Conservation (phyloP, 2,113 vertebrate genomes). For the Psammodynastes pulverulentus region DNA sequence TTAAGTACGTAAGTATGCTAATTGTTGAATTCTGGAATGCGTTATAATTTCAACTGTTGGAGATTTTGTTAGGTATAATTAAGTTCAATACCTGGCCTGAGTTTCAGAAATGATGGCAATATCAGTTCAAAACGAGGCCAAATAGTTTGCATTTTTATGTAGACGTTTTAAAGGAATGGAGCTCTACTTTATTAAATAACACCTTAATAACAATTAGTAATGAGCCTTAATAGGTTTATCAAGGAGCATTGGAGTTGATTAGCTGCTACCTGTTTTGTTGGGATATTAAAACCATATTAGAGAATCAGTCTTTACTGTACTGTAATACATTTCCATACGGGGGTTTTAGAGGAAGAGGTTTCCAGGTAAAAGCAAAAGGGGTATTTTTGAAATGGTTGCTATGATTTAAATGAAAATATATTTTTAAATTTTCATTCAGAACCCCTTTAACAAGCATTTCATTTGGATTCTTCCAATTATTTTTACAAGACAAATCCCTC, state of each 20-base stretch:
- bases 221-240: not conserved
- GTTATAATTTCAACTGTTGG: not conserved
- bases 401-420: conserved; percentile 1
- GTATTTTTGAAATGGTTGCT: not conserved
- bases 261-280: conserved; percentile 52
- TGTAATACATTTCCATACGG: not conserved
- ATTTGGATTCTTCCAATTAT: conserved; percentile 21
- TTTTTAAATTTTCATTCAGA: not conserved
- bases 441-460: not conserved
- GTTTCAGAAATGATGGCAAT: not conserved
- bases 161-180: not conserved
- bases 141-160: not conserved
- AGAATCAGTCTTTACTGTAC: conserved; percentile 4
- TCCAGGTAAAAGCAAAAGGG: conserved; percentile 26
- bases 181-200: not conserved
- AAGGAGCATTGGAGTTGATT: conserved; percentile 30
- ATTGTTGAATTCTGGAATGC: not conserved
- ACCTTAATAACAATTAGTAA: not conserved
- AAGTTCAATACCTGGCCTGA: not conserved
- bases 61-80: not conserved
- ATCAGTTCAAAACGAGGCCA: not conserved
- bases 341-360: not conserved
- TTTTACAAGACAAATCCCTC: conserved; percentile 45
- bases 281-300: conserved; percentile 21
- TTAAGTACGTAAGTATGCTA: not conserved